A percentile compares a stretch with the other conserved stretches of the same genome.
These are phyloP conservation scores for Channa striata DNA, from an alignment of 2,797 vertebrate genomes.

Conservation along the genomic window DNA sequence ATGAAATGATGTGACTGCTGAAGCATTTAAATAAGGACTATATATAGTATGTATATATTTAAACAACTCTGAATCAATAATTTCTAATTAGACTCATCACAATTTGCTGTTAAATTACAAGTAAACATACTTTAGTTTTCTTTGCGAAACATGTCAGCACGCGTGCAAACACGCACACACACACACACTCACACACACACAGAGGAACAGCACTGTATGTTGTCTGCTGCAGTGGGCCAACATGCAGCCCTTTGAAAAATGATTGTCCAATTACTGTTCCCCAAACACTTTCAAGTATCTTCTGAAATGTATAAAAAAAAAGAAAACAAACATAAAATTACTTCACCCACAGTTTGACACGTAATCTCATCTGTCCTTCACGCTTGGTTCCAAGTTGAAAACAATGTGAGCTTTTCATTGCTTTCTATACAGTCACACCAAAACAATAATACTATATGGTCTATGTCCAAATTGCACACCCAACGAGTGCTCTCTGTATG, in stretches of 20 bases:
- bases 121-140: slow-evolving; percentile 34
- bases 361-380: slow-evolving; percentile 37
- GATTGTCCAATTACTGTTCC: slow-evolving; percentile 52
- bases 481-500: slow-evolving; percentile 33
- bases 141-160: slow-evolving; percentile 1
- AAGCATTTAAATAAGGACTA: slow-evolving; percentile 65
- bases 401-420: slow-evolving; percentile 25
- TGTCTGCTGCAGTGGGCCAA: slow-evolving; percentile 21
- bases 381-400: slow-evolving; percentile 25
- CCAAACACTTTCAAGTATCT: slow-evolving; percentile 69
- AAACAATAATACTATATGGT: slow-evolving; percentile 61
- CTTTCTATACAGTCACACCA: slow-evolving; percentile 56
- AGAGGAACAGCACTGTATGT: slow-evolving; percentile 40
- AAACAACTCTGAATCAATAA: slow-evolving; percentile 39
- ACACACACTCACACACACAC: slow-evolving; percentile 23
- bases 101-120: slow-evolving; percentile 40
- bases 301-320: slow-evolving; percentile 43
- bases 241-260: slow-evolving; percentile 47
- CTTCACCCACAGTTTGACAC: slow-evolving; percentile 32
- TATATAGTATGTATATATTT: slow-evolving; percentile 26
- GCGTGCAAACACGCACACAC: slow-evolving; percentile 9
- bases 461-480: slow-evolving; percentile 50
- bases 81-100: slow-evolving; percentile 27
- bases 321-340: not conserved
- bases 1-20: slow-evolving; percentile 52